phyloP scores from a whole-genome alignment of 2,888 invertebrate genomes.

The Volucella inflata region DNA sequence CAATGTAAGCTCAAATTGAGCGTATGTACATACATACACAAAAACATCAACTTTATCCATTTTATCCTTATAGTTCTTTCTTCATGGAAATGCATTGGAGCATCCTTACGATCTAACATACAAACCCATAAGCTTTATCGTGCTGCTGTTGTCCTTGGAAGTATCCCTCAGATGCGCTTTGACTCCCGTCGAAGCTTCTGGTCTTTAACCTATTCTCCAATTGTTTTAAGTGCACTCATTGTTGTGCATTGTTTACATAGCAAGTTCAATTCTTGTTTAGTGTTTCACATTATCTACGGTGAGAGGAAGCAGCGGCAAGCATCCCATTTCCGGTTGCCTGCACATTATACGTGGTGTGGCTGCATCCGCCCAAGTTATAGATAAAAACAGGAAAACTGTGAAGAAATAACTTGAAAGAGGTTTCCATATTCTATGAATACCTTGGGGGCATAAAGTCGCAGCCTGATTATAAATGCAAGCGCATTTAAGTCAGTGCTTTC shows the following conservation, averaged over 20 bases:
- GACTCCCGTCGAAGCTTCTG: constrained; percentile 39
- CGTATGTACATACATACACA: neutral
- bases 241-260: constrained; percentile 70
- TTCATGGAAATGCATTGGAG: neutral
- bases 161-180: constrained; percentile 37
- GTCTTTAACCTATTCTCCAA: constrained; percentile 68
- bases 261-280: constrained; percentile 72
- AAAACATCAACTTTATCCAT: neutral
- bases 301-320: constrained; percentile 49
- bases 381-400: constrained; percentile 48
- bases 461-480: constrained; percentile 74
- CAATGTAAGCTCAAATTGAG: constrained; percentile 24
- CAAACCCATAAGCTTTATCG: neutral
- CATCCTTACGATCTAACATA: neutral
- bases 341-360: constrained; percentile 50
- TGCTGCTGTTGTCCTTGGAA: neutral
- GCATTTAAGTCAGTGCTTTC: constrained; percentile 61
- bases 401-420: constrained; percentile 58
- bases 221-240: constrained; percentile 74
- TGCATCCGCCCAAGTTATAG: constrained; percentile 55
- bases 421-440: constrained; percentile 65
- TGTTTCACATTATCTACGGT: constrained; percentile 64
- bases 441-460: constrained; percentile 71
- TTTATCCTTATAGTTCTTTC: neutral
- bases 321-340: constrained; percentile 43